Percentiles rank a stretch among this genome's conserved stretches.
Evolutionary conservation across 2,888 invertebrate genomes (phyloP).

Genomic region (Linnaemya vulpina): DNA sequence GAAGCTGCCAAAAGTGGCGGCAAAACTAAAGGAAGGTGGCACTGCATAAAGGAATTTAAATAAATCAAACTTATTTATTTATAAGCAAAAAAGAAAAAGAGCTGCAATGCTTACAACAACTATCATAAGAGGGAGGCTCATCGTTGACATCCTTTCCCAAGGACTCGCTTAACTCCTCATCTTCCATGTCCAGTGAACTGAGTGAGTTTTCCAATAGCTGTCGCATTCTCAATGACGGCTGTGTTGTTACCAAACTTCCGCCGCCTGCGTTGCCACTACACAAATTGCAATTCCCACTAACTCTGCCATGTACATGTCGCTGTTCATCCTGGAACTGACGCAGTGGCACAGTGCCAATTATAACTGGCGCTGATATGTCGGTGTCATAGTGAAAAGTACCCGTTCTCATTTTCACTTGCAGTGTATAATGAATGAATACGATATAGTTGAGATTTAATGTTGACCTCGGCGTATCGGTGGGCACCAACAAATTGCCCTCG

Average conservation of each 20-base stretch:
- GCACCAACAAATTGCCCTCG: slow-evolving; percentile 85
- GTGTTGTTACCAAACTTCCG: slow-evolving; percentile 62
- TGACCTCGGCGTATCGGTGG: slow-evolving; percentile 88
- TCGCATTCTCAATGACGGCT: slow-evolving; percentile 63
- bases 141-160: slow-evolving; percentile 73
- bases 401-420: slow-evolving; percentile 78
- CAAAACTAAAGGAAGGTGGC: slow-evolving; percentile 80
- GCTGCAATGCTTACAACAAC: slow-evolving; percentile 76
- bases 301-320: slow-evolving; percentile 8
- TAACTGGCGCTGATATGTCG: slow-evolving; percentile 77
- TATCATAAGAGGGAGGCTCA: slow-evolving; percentile 80
- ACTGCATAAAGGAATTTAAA: slow-evolving; percentile 71
- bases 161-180: slow-evolving; percentile 72
- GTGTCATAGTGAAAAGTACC: slow-evolving; percentile 79
- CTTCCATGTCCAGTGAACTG: slow-evolving; percentile 66
- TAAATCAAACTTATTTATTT: background rate
- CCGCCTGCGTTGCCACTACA: slow-evolving; percentile 24
- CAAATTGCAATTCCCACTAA: slow-evolving; percentile 54
- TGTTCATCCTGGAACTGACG: slow-evolving; percentile 72
- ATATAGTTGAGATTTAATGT: slow-evolving; percentile 83
- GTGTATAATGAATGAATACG: slow-evolving; percentile 79
- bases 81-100: background rate
- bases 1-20: slow-evolving; percentile 77
- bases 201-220: slow-evolving; percentile 51
- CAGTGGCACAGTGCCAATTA: slow-evolving; percentile 78